phyloP scores from a whole-genome alignment of 2,797 vertebrate species.

The Esox lucius region DNA sequence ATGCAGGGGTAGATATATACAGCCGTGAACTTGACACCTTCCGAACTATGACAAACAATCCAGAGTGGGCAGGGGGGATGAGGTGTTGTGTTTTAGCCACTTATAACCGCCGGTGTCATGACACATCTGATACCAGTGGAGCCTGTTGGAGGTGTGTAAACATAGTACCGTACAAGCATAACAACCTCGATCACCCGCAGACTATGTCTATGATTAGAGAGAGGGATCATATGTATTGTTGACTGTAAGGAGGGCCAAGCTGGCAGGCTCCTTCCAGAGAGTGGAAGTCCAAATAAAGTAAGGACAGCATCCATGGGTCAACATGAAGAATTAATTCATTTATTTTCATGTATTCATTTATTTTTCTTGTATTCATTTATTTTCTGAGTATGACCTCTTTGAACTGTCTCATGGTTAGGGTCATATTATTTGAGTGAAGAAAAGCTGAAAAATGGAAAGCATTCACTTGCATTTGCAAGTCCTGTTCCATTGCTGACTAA shows the following conservation, averaged over 20 bases:
- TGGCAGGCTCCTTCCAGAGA: background rate
- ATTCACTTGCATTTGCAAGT: background rate
- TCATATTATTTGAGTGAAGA: background rate
- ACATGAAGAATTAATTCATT: background rate
- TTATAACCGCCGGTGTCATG: slow-evolving; percentile 11
- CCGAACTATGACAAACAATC: background rate
- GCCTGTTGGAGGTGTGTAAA: background rate
- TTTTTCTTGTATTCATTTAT: too few relatives aligned
- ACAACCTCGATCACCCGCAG: background rate
- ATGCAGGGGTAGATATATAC: background rate
- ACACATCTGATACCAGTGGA: slow-evolving; percentile 1
- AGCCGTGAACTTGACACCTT: slow-evolving; percentile 10
- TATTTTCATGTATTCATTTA: too few relatives aligned
- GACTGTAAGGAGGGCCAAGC: background rate
- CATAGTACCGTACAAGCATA: background rate
- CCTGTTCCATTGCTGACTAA: background rate
- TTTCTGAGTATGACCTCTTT: too few relatives aligned
- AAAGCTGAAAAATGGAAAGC: background rate
- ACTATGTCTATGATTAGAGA: background rate
- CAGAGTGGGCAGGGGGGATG: background rate
- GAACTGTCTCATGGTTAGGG: background rate
- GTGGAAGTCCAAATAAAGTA: background rate
- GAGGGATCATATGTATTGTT: background rate
- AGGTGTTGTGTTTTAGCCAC: background rate
- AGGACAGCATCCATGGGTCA: background rate